Evolutionary conservation across 2,797 vertebrate species (phyloP), one percentile per base, ranked within the genome.

Genomic region (Cuculus canorus): DNA sequence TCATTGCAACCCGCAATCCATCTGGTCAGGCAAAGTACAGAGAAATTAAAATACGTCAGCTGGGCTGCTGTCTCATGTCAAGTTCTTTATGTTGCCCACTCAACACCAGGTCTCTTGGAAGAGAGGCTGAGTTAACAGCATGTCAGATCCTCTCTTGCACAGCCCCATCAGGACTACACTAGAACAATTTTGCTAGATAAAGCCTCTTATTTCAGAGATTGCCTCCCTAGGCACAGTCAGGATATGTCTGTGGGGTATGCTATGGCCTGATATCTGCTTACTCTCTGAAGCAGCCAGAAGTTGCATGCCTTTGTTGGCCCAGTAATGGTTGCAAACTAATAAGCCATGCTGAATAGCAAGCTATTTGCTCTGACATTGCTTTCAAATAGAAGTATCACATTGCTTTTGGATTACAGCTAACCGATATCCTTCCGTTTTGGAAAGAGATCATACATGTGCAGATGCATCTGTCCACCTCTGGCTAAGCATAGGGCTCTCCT

Each of bases 191-290:
- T 81, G 9, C 7, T 43, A 61, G 25, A 50, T 64, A 50, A 57
- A 91, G 4, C 1, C 21, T 60, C 12, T n/a, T n/a, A n/a, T n/a
- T 45, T 73, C 54, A 63, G 30, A 61, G 33, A 8, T 41, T 71
- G 21, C 43, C 37, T 88, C 37, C 57, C 4, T 56, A 32, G 47
- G 13, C 22, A 43, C 32, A 53, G 28, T 75, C 45, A 48, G 45
- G 16, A 21, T 56, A 53, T 48, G 11, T 3, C 13, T 2, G 4
- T 48, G 48, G 17, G 23, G 2, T 66, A n/a, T 60, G 24, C 18
- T 37, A n/a, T 2, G 0, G 56, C 12, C 7, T 90, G 56, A 60
- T 0, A 0, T 39, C 27, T 54, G 14, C 47, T 88, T 56, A 39
- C 3, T 39, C 37, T 86, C 30, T 76, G 66, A 82, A 85, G 30